Percentiles rank a stretch among this genome's conserved stretches.
phyloP scores from a whole-genome alignment of 2,113 vertebrate genomes.

The Psilopogon haemacephalus region DNA sequence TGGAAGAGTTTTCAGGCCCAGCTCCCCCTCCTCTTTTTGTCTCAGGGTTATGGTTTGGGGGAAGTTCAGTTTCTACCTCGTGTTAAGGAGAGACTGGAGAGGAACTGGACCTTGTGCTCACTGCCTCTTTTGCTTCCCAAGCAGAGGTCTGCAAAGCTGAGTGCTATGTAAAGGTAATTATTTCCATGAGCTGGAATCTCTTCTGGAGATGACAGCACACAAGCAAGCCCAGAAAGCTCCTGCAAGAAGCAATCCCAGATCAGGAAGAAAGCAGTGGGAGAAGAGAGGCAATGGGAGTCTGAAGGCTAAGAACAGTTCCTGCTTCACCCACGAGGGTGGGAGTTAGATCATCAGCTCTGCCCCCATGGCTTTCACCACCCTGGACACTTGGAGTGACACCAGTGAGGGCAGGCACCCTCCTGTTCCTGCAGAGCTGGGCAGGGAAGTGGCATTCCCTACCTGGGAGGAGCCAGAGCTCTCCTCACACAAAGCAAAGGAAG shows the following conservation, averaged over 20 bases:
- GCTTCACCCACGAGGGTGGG: fast-evolving
- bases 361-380: background rate
- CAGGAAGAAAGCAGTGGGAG: background rate
- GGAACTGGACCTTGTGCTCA: background rate
- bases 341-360: background rate
- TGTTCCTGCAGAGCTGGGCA: background rate
- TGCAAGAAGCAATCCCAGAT: background rate
- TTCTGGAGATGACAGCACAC: background rate
- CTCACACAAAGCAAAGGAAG: background rate
- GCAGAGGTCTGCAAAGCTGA: constrained; percentile 19
- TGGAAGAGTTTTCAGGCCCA: background rate
- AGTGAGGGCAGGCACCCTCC: background rate
- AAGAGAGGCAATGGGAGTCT: background rate
- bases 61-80: background rate
- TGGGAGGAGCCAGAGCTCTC: background rate
- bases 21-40: fast-evolving
- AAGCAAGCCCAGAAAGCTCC: background rate
- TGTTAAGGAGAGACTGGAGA: background rate
- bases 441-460: background rate
- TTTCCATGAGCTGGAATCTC: background rate
- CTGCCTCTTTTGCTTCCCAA: background rate
- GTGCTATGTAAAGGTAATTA: constrained; percentile 17
- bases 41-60: background rate
- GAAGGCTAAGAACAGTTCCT: background rate
- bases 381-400: background rate